Conservation (phyloP, 2,888 invertebrate species). For the Caenorhabditis afra region DNA sequence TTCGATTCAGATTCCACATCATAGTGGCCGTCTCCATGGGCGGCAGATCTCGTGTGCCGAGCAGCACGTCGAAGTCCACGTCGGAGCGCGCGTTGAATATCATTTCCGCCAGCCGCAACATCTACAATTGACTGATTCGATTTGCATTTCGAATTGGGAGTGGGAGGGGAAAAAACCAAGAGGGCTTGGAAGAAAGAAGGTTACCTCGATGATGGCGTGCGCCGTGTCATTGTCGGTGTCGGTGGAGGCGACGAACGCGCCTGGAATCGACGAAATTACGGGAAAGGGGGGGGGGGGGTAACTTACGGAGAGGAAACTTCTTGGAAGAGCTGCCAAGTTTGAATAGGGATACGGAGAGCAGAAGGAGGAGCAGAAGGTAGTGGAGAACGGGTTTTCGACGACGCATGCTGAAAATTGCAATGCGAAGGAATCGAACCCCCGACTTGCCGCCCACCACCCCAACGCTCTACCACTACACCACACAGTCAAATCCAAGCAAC, state of each 20-base stretch:
- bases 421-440: not conserved
- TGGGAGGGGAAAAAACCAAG: not conserved
- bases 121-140: constrained; percentile 36
- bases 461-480: too few species aligned
- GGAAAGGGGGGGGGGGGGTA: not conserved
- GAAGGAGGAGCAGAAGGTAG: too few species aligned
- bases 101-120: constrained; percentile 72
- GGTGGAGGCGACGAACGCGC: constrained; percentile 63
- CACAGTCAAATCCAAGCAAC: too few species aligned
- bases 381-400: too few species aligned
- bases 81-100: constrained; percentile 67
- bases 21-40: constrained; percentile 64
- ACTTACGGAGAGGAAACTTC: constrained; percentile 2
- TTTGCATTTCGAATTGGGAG: not conserved
- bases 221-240: constrained; percentile 63
- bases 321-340: not conserved
- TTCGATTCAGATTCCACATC: constrained; percentile 69
- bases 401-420: not conserved
- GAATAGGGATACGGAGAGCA: too few species aligned
- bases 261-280: constrained; percentile 45
- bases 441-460: not conserved
- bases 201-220: constrained; percentile 57
- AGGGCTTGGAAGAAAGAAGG: not conserved
- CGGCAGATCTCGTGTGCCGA: constrained; percentile 67
- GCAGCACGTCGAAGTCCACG: constrained; percentile 69